Percentiles rank a stretch among this genome's conserved stretches.
Evolutionary conservation across 1,140 invertebrate species (phyloP).

Genomic region (Scaptodrosophila lebanonensis): DNA sequence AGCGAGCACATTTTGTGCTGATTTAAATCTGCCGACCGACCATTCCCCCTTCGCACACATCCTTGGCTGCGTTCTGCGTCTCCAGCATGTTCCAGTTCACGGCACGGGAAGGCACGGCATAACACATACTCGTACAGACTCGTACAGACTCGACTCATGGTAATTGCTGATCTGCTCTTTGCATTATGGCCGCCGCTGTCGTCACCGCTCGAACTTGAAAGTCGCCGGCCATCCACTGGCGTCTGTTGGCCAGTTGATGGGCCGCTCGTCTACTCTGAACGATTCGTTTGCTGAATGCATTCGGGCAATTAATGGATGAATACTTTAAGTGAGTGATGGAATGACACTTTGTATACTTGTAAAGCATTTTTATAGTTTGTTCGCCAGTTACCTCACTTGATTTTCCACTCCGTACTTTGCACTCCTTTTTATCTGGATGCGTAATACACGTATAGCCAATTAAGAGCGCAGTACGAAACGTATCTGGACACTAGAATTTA

Average conservation of each 20-base stretch:
- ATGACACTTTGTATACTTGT: conserved; percentile 76
- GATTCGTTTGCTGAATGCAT: conserved; percentile 52
- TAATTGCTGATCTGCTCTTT: conserved; percentile 66
- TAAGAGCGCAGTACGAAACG: conserved; percentile 33
- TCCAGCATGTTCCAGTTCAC: neutral
- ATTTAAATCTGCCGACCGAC: conserved; percentile 59
- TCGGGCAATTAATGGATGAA: conserved; percentile 77
- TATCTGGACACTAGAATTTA: conserved; percentile 49
- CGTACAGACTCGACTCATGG: conserved; percentile 44
- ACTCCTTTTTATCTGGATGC: neutral
- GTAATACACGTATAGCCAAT: conserved; percentile 44
- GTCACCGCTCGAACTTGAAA: conserved; percentile 50
- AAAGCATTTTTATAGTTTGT: conserved; percentile 66
- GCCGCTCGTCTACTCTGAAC: conserved; percentile 2
- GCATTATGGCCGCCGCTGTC: conserved; percentile 64
- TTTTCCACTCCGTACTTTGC: neutral
- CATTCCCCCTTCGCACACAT: neutral
- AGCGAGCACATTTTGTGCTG: conserved; percentile 47
- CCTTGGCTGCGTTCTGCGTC: neutral
- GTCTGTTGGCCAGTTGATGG: conserved; percentile 44
- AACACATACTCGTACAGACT: too few relatives aligned
- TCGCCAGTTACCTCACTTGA: conserved; percentile 10
- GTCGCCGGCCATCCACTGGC: conserved; percentile 48
- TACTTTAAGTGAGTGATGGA: conserved; percentile 77
- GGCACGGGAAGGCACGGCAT: too few relatives aligned